Conservation (phyloP, 2,888 invertebrate species). For the Pantelozetes paolii region DNA sequence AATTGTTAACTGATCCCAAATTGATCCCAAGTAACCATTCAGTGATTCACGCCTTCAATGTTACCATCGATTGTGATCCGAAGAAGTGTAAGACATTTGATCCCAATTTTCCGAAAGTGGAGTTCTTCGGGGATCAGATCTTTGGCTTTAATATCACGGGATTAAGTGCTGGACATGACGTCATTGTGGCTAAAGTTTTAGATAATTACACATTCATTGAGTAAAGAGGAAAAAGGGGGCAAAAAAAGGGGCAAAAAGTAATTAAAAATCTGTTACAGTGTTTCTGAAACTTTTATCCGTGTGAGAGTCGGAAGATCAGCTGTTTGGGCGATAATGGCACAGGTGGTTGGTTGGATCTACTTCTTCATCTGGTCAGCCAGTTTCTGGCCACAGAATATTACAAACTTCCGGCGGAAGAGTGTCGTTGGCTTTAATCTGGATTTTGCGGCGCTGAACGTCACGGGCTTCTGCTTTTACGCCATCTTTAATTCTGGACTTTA, state of each 20-base stretch:
- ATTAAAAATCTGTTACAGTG: conserved; percentile 58
- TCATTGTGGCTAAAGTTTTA: conserved; percentile 1
- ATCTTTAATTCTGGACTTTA: conserved; percentile 87
- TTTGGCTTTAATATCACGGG: conserved; percentile 18
- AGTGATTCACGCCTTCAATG: background rate
- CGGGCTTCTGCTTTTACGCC: conserved; percentile 87
- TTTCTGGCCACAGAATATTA: conserved; percentile 94
- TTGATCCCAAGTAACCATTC: too few species aligned
- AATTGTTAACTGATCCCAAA: too few species aligned
- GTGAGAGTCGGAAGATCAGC: conserved; percentile 57
- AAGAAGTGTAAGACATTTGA: background rate
- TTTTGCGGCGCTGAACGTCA: conserved; percentile 79
- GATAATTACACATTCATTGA: background rate
- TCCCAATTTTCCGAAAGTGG: background rate
- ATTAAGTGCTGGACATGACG: conserved; percentile 24
- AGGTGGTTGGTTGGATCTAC: conserved; percentile 90
- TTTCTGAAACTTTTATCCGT: conserved; percentile 66
- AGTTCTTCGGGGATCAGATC: background rate
- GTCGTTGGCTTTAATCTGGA: conserved; percentile 96
- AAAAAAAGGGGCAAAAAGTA: too few species aligned
- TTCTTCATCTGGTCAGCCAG: conserved; percentile 97
- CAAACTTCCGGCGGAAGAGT: conserved; percentile 83
- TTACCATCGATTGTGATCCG: background rate
- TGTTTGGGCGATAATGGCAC: conserved; percentile 40
- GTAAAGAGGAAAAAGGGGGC: too few species aligned